Evolutionary conservation across 2,113 vertebrate genomes (phyloP).

Genomic region (Pelusios castaneus): DNA sequence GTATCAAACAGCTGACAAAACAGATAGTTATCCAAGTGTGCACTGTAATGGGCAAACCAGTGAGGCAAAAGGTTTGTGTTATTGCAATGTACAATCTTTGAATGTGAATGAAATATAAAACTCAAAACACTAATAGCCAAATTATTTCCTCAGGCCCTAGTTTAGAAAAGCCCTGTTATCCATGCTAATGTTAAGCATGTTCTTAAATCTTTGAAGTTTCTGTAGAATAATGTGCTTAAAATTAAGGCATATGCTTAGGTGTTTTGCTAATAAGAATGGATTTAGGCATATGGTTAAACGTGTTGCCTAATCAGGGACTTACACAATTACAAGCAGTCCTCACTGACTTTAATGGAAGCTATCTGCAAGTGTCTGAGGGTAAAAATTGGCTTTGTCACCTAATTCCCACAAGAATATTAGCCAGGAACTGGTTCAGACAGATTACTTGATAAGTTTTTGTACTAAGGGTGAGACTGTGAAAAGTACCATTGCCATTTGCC

Average conservation of each 20-base stretch:
- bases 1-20: not conserved
- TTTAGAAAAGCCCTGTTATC: slow-evolving; percentile 18
- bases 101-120: not conserved
- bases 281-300: not conserved
- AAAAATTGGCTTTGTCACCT: not conserved
- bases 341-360: not conserved
- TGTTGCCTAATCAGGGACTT: not conserved
- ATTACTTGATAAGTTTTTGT: not conserved
- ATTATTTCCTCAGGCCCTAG: not conserved
- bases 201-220: not conserved
- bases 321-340: not conserved
- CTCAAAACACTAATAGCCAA: not conserved
- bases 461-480: not conserved
- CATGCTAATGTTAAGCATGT: not conserved
- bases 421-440: not conserved
- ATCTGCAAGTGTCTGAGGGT: not conserved
- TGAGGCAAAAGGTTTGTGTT: not conserved
- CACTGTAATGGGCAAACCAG: not conserved
- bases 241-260: not conserved
- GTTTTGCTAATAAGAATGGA: not conserved
- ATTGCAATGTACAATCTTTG: not conserved
- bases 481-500: not conserved
- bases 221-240: not conserved
- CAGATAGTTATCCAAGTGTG: not conserved
- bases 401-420: not conserved